phyloP scores from a whole-genome alignment of 1,140 invertebrate species.

The Drosophila ohnishii region DNA sequence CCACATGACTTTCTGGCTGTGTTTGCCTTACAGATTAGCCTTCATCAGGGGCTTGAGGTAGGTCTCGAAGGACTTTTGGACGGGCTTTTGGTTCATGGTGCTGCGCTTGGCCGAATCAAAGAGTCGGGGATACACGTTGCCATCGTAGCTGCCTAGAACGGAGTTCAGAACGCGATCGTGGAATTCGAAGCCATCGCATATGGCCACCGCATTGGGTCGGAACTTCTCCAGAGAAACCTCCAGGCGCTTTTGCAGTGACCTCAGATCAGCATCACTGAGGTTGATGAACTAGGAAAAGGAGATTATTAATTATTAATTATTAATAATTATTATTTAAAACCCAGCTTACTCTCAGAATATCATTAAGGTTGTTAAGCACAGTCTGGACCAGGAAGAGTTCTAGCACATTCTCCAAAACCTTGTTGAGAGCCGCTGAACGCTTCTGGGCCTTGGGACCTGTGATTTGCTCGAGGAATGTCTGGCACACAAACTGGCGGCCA shows the following conservation, averaged over 20 bases:
- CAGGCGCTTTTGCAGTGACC: slow-evolving; percentile 87
- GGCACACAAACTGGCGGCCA: slow-evolving; percentile 89
- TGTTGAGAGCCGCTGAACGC: slow-evolving; percentile 83
- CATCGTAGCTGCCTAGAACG: slow-evolving; percentile 94
- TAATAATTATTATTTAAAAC: too few relatives aligned
- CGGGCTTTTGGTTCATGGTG: slow-evolving; percentile 92
- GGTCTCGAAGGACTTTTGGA: slow-evolving; percentile 89
- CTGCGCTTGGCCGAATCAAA: slow-evolving; percentile 93
- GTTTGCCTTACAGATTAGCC: slow-evolving; percentile 85
- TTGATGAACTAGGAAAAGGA: slow-evolving; percentile 85
- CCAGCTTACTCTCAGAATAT: slow-evolving; percentile 89
- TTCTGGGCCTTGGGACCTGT: slow-evolving; percentile 69
- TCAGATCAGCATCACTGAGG: slow-evolving; percentile 86
- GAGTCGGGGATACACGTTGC: slow-evolving; percentile 94
- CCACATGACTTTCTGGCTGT: neutral
- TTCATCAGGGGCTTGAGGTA: slow-evolving; percentile 91
- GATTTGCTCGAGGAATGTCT: slow-evolving; percentile 85
- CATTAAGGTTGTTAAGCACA: slow-evolving; percentile 88
- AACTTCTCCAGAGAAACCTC: slow-evolving; percentile 88
- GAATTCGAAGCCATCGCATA: slow-evolving; percentile 96
- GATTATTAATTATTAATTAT: too few relatives aligned
- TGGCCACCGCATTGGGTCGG: slow-evolving; percentile 93
- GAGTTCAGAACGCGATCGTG: slow-evolving; percentile 92
- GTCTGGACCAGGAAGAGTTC: slow-evolving; percentile 91
- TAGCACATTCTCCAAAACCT: slow-evolving; percentile 88